phyloP scores from a whole-genome alignment of 2,888 invertebrate species.

The Tinea semifulvella region DNA sequence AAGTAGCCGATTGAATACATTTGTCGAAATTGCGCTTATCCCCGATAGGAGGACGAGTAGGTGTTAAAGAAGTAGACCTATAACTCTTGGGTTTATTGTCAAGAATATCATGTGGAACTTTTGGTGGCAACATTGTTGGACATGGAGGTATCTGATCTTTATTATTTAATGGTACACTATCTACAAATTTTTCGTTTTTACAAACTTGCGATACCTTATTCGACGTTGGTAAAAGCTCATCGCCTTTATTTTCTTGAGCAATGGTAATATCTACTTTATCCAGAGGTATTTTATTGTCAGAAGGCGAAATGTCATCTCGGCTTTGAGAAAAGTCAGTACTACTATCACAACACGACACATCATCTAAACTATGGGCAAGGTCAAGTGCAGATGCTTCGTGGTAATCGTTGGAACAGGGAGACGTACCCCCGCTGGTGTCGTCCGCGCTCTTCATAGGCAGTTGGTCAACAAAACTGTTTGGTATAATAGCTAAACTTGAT shows the following conservation, averaged over 20 bases:
- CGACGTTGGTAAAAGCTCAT: not conserved
- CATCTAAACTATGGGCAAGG: conserved; percentile 48
- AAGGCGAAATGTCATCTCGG: conserved; percentile 46
- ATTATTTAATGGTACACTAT: not conserved
- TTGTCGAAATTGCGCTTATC: not conserved
- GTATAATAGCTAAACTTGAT: conserved; percentile 57
- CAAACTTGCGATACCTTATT: not conserved
- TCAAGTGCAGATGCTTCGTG: conserved; percentile 59
- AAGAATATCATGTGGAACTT: not conserved
- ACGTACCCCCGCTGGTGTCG: conserved; percentile 54
- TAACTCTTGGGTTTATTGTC: not conserved
- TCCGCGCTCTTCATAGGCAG: conserved; percentile 34
- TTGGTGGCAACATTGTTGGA: conserved; percentile 1
- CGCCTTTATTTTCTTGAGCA: not conserved
- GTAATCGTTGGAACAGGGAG: conserved; percentile 58
- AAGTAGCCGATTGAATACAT: not conserved
- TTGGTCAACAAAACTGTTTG: conserved; percentile 55
- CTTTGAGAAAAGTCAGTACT: conserved; percentile 57
- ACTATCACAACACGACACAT: conserved; percentile 50
- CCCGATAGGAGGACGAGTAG: not conserved
- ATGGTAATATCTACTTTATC: not conserved
- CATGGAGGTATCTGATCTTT: not conserved
- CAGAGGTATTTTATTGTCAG: conserved; percentile 21
- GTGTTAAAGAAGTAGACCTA: conserved; percentile 1
- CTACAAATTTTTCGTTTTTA: not conserved